Evolutionary conservation across 2,113 vertebrate genomes (phyloP).

Genomic region (Turdus rufiventris): DNA sequence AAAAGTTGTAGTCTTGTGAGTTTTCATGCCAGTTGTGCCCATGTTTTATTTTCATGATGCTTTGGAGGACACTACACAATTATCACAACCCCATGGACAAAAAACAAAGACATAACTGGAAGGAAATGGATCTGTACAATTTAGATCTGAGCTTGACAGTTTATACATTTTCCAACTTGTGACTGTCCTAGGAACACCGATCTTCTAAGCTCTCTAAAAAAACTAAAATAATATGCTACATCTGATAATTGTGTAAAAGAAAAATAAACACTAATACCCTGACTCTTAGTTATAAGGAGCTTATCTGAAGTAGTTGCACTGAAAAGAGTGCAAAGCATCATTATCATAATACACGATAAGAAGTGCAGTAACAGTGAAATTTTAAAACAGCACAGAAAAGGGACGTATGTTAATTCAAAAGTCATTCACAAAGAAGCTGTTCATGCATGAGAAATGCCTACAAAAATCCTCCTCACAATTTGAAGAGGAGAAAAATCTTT

Average conservation of each 20-base stretch:
- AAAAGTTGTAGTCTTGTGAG: neutral
- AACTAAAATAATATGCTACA: neutral
- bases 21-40: fast-evolving
- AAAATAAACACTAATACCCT: neutral
- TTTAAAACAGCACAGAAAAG: neutral
- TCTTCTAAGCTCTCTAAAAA: neutral
- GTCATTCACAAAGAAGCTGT: neutral
- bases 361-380: neutral
- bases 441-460: neutral
- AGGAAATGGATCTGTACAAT: neutral
- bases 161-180: neutral
- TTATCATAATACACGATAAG: neutral
- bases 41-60: neutral
- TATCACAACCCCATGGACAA: neutral
- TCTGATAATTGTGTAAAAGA: neutral
- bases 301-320: neutral
- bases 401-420: neutral
- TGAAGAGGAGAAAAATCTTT: neutral
- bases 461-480: neutral
- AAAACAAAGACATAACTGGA: neutral
- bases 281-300: neutral
- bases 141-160: neutral
- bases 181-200: neutral
- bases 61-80: neutral
- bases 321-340: neutral